Percentiles rank a stretch among this genome's conserved stretches.
Evolutionary conservation across 2,113 vertebrate species (phyloP).

Genomic region (Siniperca knerii): DNA sequence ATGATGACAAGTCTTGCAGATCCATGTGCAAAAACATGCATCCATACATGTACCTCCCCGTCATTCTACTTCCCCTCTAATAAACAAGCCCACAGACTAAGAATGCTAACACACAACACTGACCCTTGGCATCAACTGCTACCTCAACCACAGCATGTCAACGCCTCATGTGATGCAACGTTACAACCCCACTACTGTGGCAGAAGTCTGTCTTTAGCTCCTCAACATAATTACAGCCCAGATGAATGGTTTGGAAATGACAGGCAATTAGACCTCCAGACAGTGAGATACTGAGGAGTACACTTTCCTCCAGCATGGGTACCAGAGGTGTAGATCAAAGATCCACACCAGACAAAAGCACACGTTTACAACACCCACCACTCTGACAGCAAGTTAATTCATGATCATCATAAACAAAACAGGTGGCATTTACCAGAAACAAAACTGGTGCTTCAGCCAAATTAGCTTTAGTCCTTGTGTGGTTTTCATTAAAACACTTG

Average conservation of each 20-base stretch:
- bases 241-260: slow-evolving; percentile 75
- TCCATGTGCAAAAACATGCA: slow-evolving; percentile 2
- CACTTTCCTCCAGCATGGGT: slow-evolving; percentile 58
- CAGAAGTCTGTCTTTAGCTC: slow-evolving; percentile 71
- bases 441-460: slow-evolving; percentile 17
- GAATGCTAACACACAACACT: not conserved
- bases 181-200: slow-evolving; percentile 37
- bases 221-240: slow-evolving; percentile 77
- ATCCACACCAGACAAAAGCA: slow-evolving; percentile 46
- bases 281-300: slow-evolving; percentile 53
- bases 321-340: slow-evolving; percentile 64
- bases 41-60: not conserved
- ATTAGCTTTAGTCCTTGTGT: not conserved
- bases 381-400: slow-evolving; percentile 42
- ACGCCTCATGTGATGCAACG: slow-evolving; percentile 34
- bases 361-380: slow-evolving; percentile 36
- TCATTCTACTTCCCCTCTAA: not conserved
- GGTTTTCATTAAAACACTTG: slow-evolving; percentile 21
- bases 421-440: slow-evolving; percentile 48
- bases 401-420: slow-evolving; percentile 57
- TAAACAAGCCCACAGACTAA: slow-evolving; percentile 13
- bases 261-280: slow-evolving; percentile 77
- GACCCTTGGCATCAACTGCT: slow-evolving; percentile 31
- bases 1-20: slow-evolving; percentile 25
- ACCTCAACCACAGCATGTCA: slow-evolving; percentile 34